These are phyloP conservation scores for Bos indicus DNA, from an alignment of 2,113 vertebrate species.

Conservation along the genomic window DNA sequence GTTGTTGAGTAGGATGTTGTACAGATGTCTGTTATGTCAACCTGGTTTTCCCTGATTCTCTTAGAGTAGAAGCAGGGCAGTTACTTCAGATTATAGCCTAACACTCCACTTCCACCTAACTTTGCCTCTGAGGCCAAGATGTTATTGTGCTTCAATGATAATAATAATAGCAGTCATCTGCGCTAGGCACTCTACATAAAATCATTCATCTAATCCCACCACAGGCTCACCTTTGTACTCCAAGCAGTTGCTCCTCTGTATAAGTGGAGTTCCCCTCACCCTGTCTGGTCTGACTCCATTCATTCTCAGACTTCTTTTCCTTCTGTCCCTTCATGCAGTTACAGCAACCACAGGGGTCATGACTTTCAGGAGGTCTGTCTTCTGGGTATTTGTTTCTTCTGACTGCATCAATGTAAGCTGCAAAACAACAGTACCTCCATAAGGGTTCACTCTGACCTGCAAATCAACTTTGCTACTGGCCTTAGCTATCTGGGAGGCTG, in stretches of 20 bases:
- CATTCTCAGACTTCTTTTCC: constrained; percentile 81
- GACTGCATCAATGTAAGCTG: constrained; percentile 90
- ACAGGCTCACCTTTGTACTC: constrained; percentile 87
- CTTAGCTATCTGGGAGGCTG: background rate
- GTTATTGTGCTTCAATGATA: constrained; percentile 13
- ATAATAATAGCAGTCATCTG: background rate
- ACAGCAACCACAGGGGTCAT: constrained; percentile 77
- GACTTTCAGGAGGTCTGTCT: constrained; percentile 75
- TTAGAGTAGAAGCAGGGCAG: background rate
- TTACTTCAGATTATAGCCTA: background rate
- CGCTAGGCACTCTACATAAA: background rate
- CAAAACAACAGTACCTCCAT: constrained; percentile 25
- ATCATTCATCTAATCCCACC: background rate
- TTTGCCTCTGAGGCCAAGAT: background rate
- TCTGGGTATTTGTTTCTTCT: constrained; percentile 82
- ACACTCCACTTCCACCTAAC: background rate
- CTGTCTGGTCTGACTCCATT: constrained; percentile 64
- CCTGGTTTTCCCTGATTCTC: background rate
- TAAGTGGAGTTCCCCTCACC: constrained; percentile 82
- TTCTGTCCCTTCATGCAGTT: constrained; percentile 69
- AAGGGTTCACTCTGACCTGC: constrained; percentile 10
- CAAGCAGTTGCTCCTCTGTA: constrained; percentile 91
- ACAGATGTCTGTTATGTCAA: background rate
- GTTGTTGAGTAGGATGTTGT: background rate
- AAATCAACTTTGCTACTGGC: background rate